A percentile compares a stretch with the other conserved stretches of the same genome.
These are phyloP conservation scores for Euglossa dilemma DNA, from an alignment of 1,140 invertebrate genomes.

Conservation along the genomic window DNA sequence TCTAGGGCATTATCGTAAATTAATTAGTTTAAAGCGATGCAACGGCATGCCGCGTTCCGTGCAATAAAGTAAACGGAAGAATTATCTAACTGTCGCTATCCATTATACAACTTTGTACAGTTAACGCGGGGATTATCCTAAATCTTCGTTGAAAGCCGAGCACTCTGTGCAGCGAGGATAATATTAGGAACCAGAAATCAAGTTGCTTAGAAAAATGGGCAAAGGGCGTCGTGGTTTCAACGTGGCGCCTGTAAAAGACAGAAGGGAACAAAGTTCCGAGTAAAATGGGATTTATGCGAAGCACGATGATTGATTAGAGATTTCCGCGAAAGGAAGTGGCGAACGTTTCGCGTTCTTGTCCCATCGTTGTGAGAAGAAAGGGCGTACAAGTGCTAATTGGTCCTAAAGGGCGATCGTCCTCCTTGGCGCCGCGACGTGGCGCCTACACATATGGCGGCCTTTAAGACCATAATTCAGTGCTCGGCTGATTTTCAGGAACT, in stretches of 20 bases:
- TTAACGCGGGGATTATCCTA: slow-evolving; percentile 32
- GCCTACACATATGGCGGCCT: slow-evolving; percentile 74
- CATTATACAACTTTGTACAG: slow-evolving; percentile 11
- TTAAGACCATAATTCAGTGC: slow-evolving; percentile 71
- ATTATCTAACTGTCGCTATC: slow-evolving; percentile 51
- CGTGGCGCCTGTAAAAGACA: neutral
- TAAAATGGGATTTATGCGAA: neutral
- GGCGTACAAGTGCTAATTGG: slow-evolving; percentile 78
- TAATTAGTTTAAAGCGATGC: slow-evolving; percentile 62
- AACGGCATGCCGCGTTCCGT: neutral
- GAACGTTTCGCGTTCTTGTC: neutral
- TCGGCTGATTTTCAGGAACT: slow-evolving; percentile 58
- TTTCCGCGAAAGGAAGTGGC: slow-evolving; percentile 27
- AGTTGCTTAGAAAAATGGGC: neutral
- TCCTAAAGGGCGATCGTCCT: slow-evolving; percentile 64
- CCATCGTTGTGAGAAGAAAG: slow-evolving; percentile 47
- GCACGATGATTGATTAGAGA: slow-evolving; percentile 10
- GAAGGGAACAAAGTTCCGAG: neutral
- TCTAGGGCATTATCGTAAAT: slow-evolving; percentile 52
- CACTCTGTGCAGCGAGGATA: slow-evolving; percentile 20
- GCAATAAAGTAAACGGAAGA: slow-evolving; percentile 43
- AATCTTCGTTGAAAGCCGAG: slow-evolving; percentile 3
- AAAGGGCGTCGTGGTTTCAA: neutral
- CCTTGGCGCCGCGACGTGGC: slow-evolving; percentile 76
- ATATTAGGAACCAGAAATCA: slow-evolving; percentile 53